Evolutionary conservation across 1,140 invertebrate species (phyloP), one percentile per base, ranked within the genome.

Genomic region (Diabrotica virgifera): DNA sequence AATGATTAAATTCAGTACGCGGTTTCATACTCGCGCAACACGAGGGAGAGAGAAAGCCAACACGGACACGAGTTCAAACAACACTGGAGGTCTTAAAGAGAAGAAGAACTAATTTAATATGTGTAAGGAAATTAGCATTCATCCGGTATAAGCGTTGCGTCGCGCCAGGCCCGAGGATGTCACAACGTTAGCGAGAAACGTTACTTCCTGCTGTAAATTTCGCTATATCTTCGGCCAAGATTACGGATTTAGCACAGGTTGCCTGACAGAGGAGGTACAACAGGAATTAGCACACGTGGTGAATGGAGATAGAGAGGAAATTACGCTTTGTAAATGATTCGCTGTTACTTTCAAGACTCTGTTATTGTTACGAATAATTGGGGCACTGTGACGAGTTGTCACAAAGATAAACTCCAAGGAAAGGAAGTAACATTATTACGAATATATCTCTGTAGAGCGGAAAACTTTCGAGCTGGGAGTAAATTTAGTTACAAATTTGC

Each of bases 101-200:
- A 10, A 46, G 58, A 50, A 59, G 58, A 51, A 51, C 40, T 51
- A 59, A 59, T 59, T 59, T 59, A 59, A 9, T 59, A 59, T 59
- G 56, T 59, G 58, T 24, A 59, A 59, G 58, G 58, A 58, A 58
- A 58, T 59, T 59, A 59, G 46, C 58, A 59, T 59, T 46, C 58
- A 59, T 59, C 58, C 58, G 58, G 46, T 59, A 59, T 59, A 37
- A 59, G 58, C 55, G 55, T 36, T n/a, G 55, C n/a, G n/a, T 12
- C n/a, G n/a, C 2, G 55, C n/a, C 55, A 36, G 24, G 24, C 40
- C 40, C 24, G 36, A 36, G 24, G 55, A 36, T 12, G 36, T 57
- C 36, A 37, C 36, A 36, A 37, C 4, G 24, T 57, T 57, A 36
- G 55, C 53, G 24, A 55, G 55, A 57, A 57, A 57, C 55, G 36